Evolutionary conservation across 2,797 vertebrate genomes (phyloP).

Genomic region (Antennarius maculatus): DNA sequence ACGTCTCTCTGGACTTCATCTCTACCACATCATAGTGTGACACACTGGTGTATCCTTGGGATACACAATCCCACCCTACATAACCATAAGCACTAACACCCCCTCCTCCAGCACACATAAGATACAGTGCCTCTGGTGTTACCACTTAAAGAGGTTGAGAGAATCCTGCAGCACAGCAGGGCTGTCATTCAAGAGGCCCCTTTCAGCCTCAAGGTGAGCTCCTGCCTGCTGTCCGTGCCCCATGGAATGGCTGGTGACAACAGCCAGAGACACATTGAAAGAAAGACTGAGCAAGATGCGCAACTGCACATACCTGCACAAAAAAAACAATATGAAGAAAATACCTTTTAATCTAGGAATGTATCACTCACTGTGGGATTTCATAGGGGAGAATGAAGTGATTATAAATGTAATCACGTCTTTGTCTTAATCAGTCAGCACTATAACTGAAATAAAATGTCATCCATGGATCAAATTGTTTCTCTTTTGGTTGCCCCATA

Average conservation of each 20-base stretch:
- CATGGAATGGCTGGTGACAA: constrained; percentile 68
- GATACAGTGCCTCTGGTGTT: constrained; percentile 62
- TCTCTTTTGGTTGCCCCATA: not conserved
- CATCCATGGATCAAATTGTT: not conserved
- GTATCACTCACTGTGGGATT: too few species aligned
- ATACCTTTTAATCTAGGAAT: too few species aligned
- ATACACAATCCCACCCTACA: constrained; percentile 30
- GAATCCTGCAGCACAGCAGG: constrained; percentile 64
- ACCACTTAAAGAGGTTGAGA: constrained; percentile 71
- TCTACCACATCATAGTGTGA: constrained; percentile 33
- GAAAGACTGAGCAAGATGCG: constrained; percentile 22
- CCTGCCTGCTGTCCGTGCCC: constrained; percentile 60
- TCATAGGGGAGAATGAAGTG: too few species aligned
- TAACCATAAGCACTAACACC: constrained; percentile 41
- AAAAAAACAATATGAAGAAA: not conserved
- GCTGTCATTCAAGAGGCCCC: constrained; percentile 77
- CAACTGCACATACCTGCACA: not conserved
- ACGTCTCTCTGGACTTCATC: constrained; percentile 15
- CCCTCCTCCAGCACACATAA: constrained; percentile 23
- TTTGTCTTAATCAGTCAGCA: too few species aligned
- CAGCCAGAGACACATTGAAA: constrained; percentile 41
- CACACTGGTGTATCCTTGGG: constrained; percentile 34
- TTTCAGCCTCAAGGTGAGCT: constrained; percentile 77
- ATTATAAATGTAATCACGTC: too few species aligned
- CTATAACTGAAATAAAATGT: too few species aligned